Evolutionary conservation across 1,140 invertebrate genomes (phyloP).

Genomic region (Paraescarpia echinospica): DNA sequence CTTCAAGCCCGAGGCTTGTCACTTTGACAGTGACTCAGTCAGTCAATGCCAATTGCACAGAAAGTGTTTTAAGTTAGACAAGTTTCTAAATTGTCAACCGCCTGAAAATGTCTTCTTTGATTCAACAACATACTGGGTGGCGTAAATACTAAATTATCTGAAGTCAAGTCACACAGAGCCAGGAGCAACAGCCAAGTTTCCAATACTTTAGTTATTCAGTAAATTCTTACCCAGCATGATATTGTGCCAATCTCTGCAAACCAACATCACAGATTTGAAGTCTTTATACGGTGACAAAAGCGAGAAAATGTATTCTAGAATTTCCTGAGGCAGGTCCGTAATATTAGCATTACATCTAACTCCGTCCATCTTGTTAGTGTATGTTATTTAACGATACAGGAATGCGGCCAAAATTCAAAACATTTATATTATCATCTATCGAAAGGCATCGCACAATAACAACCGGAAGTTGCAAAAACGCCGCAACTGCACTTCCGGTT

Average conservation of each 20-base stretch:
- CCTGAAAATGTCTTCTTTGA: too few species aligned
- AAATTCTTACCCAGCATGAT: constrained; percentile 14
- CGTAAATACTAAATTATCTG: too few species aligned
- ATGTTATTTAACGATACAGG: not conserved
- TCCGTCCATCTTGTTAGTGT: not conserved
- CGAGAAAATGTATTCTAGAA: constrained; percentile 87
- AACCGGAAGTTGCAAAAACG: not conserved
- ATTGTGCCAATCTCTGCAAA: constrained; percentile 78
- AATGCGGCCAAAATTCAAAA: not conserved
- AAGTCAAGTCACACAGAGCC: too few species aligned
- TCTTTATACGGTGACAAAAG: constrained; percentile 88
- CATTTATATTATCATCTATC: not conserved
- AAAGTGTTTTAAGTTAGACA: too few species aligned
- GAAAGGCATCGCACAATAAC: not conserved
- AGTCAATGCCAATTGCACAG: too few species aligned
- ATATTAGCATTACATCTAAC: constrained; percentile 36
- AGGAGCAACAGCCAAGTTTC: not conserved
- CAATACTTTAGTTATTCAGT: not conserved
- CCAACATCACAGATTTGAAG: constrained; percentile 79
- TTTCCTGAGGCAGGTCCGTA: constrained; percentile 78
- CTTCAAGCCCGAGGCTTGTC: too few species aligned
- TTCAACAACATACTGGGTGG: too few species aligned
- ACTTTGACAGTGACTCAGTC: too few species aligned
- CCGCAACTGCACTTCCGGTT: not conserved
- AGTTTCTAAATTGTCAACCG: too few species aligned